Base-by-base conservation (phyloP, 2,888 invertebrate species). In the Temnothorax unifasciatus region DNA sequence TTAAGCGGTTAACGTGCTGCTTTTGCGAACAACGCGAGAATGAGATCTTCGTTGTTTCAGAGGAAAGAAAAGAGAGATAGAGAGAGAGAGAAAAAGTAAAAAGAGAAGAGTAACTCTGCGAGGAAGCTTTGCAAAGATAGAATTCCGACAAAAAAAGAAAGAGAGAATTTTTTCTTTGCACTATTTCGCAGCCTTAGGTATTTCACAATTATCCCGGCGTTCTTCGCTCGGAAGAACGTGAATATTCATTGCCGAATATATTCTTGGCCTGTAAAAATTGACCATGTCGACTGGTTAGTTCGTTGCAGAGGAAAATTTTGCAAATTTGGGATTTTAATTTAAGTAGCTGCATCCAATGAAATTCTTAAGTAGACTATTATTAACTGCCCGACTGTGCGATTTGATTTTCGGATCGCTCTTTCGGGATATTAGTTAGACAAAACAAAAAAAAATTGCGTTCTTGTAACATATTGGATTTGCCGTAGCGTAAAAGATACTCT, bases 281-380 rank as follows among this genome's bases (percentile, higher is more conserved):
- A 83, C 73, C 75, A 61, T n/a, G n/a, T 75, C 71, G 74, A 83
- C 74, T 82, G 88, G 81, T 84, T 86, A 88, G 73, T 90, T 90
- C 83, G 89, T 90, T 85, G 83, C 63, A 61, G 66, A 84, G 84
- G 79, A 81, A 86, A 73, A 74, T 79, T 57, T 74, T 47, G 71
- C 38, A 29, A 38, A 41, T 41, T 77, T n/a, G 9, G 25, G 25
- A 68, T 13, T 68, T 76, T 76, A 52, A 52, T 77, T 54, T 68
- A 25, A 34, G 4, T 77, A 77, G 68, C 63, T 75, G 3, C n/a
- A 66, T 66, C 75, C 34, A 64, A 77, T 66, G 38, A 41, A 54
- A 77, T 54, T 54, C 18, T 77, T 68, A 54, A 76, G n/a, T 75
- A 63, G 61, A 21, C 21, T 50, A 50, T 34, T 25, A 21, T 15